Base-by-base conservation (phyloP, 2,113 vertebrate genomes). In the Geothlypis trichas region DNA sequence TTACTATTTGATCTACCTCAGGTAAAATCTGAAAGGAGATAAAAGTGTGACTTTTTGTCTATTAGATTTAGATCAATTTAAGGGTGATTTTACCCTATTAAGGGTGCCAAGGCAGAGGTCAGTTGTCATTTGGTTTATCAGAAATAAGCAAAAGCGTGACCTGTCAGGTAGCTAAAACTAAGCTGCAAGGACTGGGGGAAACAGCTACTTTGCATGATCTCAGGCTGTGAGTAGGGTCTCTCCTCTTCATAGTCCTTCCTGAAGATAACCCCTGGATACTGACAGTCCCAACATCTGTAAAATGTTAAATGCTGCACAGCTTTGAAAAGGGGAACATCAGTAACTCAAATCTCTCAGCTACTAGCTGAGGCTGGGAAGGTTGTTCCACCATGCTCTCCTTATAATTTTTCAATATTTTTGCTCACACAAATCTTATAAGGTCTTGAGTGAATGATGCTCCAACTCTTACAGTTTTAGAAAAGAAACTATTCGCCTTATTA, bases 41-140 rank as follows among this genome's bases (percentile, higher is more conserved):
- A 61, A 78, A 84, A 26, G 19, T 0, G 0, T 35, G 17, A 20
- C 20, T 63, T 42, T 35, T 2, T 5, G 4, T 18, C 1, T 1
- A 11, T 54, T 66, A 61, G n/a, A 68, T 69, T 84, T 72, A 18
- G 22, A 42, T 42, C 11, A 20, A 4, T 4, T 75, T 51, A 82
- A 30, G n/a, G 20, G 24, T 2, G 2, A 39, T n/a, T 67, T 54
- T 75, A n/a, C 20, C 11, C 21, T 10, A 11, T 23, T 35, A 46
- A 59, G 16, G 8, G 1, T 72, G n/a, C 2, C 41, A 69, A 52
- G 62, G 21, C 7, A 62, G 26, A 54, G 20, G 52, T 18, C 7
- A 23, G 1, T 15, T 72, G 3, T 41, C 18, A n/a, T 81, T 39
- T 46, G 8, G 3, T n/a, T 91, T 58, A 47, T 1, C 2, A 65